Evolutionary conservation across 2,797 vertebrate species (phyloP).

Genomic region (Poeciliopsis paucimaculata): DNA sequence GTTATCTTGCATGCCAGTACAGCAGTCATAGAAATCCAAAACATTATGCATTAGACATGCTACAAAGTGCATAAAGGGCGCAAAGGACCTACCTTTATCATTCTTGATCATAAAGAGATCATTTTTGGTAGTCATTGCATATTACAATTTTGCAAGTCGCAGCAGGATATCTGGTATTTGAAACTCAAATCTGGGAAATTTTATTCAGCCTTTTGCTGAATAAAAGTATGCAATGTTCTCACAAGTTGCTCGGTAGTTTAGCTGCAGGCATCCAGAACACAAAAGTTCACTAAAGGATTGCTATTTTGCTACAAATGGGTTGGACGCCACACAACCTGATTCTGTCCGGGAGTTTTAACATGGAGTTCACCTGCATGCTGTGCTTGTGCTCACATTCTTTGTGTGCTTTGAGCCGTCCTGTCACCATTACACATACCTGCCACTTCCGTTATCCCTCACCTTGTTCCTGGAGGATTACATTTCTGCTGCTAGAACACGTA

Average conservation of each 20-base stretch:
- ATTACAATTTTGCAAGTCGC: neutral
- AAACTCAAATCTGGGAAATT: neutral
- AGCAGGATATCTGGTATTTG: neutral
- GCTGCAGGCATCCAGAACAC: neutral
- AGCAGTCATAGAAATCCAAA: neutral
- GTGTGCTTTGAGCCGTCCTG: constrained; percentile 5
- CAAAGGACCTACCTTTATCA: neutral
- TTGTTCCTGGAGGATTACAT: constrained; percentile 53
- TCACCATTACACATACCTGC: constrained; percentile 33
- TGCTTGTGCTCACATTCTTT: constrained; percentile 4
- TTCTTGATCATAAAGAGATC: neutral
- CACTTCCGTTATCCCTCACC: constrained; percentile 36
- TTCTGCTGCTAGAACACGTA: constrained; percentile 37
- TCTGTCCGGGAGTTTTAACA: neutral
- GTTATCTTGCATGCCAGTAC: neutral
- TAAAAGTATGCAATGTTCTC: neutral
- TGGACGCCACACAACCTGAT: neutral
- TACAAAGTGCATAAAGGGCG: neutral
- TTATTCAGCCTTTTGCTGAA: neutral
- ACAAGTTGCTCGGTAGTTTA: neutral
- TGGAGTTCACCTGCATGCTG: constrained; percentile 18
- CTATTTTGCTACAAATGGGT: neutral
- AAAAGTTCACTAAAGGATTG: neutral
- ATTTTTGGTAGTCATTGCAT: neutral
- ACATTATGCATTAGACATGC: neutral